phyloP scores from a whole-genome alignment of 2,113 vertebrate species.

The rat (Rattus norvegicus) region GRCr8 NC_086019.1:137020501-137021000 shows the following conservation, averaged over 20 bases:
- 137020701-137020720: rapidly evolving
- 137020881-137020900: neutral
- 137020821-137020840: neutral
- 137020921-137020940: neutral
- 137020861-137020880: rapidly evolving
- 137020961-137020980: neutral
- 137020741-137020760: neutral
- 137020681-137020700: neutral
- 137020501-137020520: neutral
- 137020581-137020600: no score
- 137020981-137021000: no score
- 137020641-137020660: neutral
- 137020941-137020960: neutral
- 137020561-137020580: neutral
- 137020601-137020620: neutral
- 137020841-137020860: neutral
- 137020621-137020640: neutral
- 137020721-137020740: neutral
- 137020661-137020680: neutral
- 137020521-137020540: no score
- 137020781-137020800: neutral
- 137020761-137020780: neutral
- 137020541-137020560: neutral
- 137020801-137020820: neutral
- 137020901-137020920: neutral